Evolutionary conservation across 2,888 invertebrate genomes (phyloP).

Genomic region (Diarsia rubi): DNA sequence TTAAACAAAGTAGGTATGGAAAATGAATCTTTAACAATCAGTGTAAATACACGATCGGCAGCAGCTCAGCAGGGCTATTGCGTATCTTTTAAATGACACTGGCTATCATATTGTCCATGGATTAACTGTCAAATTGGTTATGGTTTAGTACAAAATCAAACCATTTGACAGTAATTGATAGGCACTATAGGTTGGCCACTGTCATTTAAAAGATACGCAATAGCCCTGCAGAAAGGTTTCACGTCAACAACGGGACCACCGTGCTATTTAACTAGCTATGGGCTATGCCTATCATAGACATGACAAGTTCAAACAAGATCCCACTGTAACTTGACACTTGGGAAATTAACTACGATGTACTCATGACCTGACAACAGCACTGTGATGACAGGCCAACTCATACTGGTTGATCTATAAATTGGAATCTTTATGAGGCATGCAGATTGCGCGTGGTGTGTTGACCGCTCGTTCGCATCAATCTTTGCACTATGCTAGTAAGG

Average conservation of each 20-base stretch:
- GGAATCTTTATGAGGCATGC: not conserved
- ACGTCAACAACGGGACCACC: constrained; percentile 15
- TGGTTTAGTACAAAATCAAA: too few species aligned
- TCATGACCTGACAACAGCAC: not conserved
- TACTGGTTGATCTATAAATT: constrained; percentile 10
- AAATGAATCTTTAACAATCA: not conserved
- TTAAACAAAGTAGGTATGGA: too few species aligned
- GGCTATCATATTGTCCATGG: too few species aligned
- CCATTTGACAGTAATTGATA: too few species aligned
- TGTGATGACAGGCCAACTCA: not conserved
- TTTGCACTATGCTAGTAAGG: not conserved
- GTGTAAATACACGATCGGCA: not conserved
- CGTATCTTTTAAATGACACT: too few species aligned
- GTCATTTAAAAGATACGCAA: too few species aligned
- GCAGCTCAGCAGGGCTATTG: too few species aligned
- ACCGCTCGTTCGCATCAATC: not conserved
- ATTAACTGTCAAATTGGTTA: too few species aligned
- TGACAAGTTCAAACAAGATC: constrained; percentile 8
- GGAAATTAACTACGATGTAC: not conserved
- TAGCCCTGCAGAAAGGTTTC: not conserved
- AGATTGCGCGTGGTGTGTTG: constrained; percentile 1
- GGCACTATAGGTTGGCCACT: too few species aligned
- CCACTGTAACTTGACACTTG: not conserved
- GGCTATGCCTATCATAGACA: constrained; percentile 5
- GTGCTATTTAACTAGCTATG: not conserved